A percentile compares a stretch with the other conserved stretches of the same genome.
Conservation (phyloP, 2,797 vertebrate species). For the Acanthis flammea region DNA sequence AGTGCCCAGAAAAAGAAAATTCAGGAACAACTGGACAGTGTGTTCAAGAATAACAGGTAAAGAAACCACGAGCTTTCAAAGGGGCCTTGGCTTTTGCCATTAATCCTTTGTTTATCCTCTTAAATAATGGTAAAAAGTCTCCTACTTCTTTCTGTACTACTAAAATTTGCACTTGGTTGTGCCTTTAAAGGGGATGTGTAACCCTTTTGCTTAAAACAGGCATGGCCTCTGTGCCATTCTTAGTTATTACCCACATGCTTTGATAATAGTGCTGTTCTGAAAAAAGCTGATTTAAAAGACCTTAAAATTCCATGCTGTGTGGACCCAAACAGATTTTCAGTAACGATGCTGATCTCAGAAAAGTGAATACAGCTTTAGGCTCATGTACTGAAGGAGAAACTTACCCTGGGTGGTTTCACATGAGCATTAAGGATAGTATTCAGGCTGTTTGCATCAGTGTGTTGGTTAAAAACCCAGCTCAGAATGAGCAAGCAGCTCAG, state of each 20-base stretch:
- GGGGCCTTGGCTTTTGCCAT: background rate
- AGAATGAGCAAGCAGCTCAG: background rate
- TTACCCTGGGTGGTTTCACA: background rate
- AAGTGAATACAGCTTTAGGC: background rate
- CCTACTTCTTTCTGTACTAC: background rate
- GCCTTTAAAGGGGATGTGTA: background rate
- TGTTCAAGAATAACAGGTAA: slow-evolving; percentile 72
- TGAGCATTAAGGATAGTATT: background rate
- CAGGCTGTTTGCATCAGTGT: background rate
- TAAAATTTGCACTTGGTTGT: background rate
- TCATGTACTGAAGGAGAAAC: background rate
- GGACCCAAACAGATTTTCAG: background rate
- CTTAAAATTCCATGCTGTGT: background rate
- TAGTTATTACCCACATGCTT: background rate
- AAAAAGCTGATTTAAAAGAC: background rate
- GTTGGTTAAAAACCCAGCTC: background rate
- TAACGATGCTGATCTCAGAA: background rate
- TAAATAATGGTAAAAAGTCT: background rate
- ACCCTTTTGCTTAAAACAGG: background rate
- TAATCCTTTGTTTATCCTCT: background rate
- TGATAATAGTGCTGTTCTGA: background rate
- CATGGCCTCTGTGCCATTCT: background rate
- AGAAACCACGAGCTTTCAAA: rapidly evolving
- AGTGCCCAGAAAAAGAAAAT: slow-evolving; percentile 84
- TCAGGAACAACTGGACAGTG: slow-evolving; percentile 67